phyloP scores from a whole-genome alignment of 2,797 vertebrate species.

The Pseudochromis fuscus region DNA sequence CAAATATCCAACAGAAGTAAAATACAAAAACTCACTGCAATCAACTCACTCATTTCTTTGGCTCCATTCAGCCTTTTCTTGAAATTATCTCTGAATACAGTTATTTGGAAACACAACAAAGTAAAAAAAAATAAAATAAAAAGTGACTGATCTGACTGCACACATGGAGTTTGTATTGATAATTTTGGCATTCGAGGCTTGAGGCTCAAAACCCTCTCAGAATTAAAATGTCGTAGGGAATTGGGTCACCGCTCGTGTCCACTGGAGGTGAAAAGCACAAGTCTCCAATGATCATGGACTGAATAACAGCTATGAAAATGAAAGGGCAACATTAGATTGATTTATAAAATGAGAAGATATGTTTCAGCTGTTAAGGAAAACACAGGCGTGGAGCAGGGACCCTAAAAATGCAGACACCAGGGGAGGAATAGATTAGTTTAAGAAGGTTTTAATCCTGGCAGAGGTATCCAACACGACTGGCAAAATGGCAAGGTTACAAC shows the following conservation, averaged over 20 bases:
- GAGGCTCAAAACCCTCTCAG: background rate
- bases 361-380: no score
- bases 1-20: background rate
- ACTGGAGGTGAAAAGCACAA: background rate
- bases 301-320: background rate
- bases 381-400: no score
- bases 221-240: background rate
- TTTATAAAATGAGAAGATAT: background rate
- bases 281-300: background rate
- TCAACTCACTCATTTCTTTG: background rate
- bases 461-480: no score
- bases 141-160: no score
- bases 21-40: background rate
- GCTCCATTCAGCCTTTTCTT: no score
- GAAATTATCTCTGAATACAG: background rate
- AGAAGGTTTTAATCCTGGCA: no score
- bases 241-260: background rate
- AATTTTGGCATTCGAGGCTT: background rate
- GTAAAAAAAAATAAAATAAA: no score
- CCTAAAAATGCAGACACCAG: no score
- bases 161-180: no score
- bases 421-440: no score
- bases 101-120: background rate
- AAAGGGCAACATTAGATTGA: background rate
- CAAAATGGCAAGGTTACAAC: no score